Evolutionary conservation across 2,888 invertebrate genomes (phyloP).

Genomic region (Morpho achilles): DNA sequence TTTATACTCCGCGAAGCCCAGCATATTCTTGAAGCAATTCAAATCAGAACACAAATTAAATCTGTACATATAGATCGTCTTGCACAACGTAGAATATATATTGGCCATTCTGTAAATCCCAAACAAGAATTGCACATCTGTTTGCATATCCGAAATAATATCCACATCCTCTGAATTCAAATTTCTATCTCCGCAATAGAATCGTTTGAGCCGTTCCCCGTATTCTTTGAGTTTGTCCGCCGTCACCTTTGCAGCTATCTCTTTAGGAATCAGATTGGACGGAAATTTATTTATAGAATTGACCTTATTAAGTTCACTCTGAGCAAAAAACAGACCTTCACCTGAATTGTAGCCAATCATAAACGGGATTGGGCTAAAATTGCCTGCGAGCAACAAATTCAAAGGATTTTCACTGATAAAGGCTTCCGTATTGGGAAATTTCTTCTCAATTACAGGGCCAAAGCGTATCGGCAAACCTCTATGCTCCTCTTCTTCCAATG

Average conservation of each 20-base stretch:
- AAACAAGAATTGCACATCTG: conserved; percentile 34
- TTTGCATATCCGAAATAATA: conserved; percentile 26
- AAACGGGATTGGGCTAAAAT: conserved; percentile 35
- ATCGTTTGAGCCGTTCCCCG: conserved; percentile 33
- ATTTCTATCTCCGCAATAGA: conserved; percentile 29
- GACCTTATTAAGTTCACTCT: conserved; percentile 29
- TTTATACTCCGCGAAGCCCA: conserved; percentile 32
- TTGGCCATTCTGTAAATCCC: conserved; percentile 32
- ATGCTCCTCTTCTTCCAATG: conserved; percentile 34
- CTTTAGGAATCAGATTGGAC: conserved; percentile 35
- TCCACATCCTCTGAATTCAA: conserved; percentile 30
- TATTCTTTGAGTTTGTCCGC: conserved; percentile 27
- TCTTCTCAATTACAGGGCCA: conserved; percentile 43
- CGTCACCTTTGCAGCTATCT: conserved; percentile 32
- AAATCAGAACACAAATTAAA: conserved; percentile 36
- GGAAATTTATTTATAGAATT: conserved; percentile 35
- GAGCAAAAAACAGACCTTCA: conserved; percentile 36
- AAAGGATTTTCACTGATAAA: conserved; percentile 38
- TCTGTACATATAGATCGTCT: conserved; percentile 32
- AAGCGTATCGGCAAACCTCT: conserved; percentile 39
- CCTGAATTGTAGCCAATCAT: conserved; percentile 40
- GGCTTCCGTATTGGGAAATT: conserved; percentile 32
- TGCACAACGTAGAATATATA: conserved; percentile 23
- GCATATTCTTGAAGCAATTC: conserved; percentile 32
- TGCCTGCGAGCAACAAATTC: conserved; percentile 34